These are phyloP conservation scores for Bombus balteatus DNA, from an alignment of 1,140 invertebrate genomes.

Conservation along the genomic window DNA sequence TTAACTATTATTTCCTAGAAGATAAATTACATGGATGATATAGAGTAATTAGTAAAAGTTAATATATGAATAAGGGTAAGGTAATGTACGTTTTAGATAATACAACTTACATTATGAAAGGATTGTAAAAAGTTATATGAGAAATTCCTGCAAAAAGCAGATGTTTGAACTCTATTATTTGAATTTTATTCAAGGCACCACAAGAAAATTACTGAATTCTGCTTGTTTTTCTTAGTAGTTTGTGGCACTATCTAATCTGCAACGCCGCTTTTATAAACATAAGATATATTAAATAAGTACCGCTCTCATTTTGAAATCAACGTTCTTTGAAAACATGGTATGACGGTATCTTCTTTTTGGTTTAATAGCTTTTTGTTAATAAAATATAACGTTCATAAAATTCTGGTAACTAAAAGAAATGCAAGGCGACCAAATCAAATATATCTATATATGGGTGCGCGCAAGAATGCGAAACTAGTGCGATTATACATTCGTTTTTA, in stretches of 20 bases:
- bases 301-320: constrained; percentile 33
- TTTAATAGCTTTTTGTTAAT: constrained; percentile 50
- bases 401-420: constrained; percentile 52
- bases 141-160: constrained; percentile 31
- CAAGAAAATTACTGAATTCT: constrained; percentile 45
- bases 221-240: constrained; percentile 7
- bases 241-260: constrained; percentile 45
- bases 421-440: constrained; percentile 49
- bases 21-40: constrained; percentile 46
- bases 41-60: constrained; percentile 33
- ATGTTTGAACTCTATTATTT: constrained; percentile 39
- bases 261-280: constrained; percentile 45
- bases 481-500: constrained; percentile 43
- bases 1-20: constrained; percentile 47
- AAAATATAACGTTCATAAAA: constrained; percentile 54
- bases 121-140: constrained; percentile 37
- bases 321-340: constrained; percentile 38
- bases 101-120: constrained; percentile 48
- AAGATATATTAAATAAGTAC: constrained; percentile 51
- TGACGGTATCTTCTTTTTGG: constrained; percentile 49
- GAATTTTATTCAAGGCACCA: constrained; percentile 56
- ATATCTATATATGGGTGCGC: constrained; percentile 39
- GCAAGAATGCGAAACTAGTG: constrained; percentile 49
- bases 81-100: constrained; percentile 47
- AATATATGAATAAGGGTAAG: constrained; percentile 40